Evolutionary conservation across 2,888 invertebrate species (phyloP), one percentile per base, ranked within the genome.

Genomic region (Anarsia innoxiella): DNA sequence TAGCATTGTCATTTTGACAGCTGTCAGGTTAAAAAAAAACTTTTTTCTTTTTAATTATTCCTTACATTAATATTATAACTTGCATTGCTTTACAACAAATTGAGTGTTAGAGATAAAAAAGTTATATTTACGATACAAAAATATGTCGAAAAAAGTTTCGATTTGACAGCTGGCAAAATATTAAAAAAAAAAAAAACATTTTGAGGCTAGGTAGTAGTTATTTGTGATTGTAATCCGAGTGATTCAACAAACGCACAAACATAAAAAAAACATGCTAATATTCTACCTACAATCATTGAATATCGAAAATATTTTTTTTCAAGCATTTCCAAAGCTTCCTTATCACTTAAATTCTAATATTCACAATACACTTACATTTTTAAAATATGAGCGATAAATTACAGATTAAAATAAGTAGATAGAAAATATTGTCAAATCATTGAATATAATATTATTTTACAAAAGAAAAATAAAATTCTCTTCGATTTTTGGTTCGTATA

Each of bases 1-100:
- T n/a, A n/a, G n/a, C n/a, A n/a, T n/a, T n/a, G n/a, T n/a, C n/a
- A n/a, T n/a, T 19, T 19, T 19, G 19, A 19, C 19, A 19, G 19
- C 3, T 19, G 19, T 19, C 19, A n/a, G n/a, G n/a, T n/a, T n/a
- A n/a, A n/a, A n/a, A n/a, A n/a, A n/a, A n/a, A n/a, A n/a, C n/a
- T n/a, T n/a, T n/a, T n/a, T n/a, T n/a, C n/a, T n/a, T n/a, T n/a
- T n/a, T n/a, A n/a, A n/a, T n/a, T n/a, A n/a, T n/a, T n/a, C n/a
- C n/a, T n/a, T n/a, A n/a, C n/a, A 5, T 46, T 49, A 49, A 51
- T 63, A 58, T 48, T 46, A 56, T 55, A 47, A 62, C 51, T 56
- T 53, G 45, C 37, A 46, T 36, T 33, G 48, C 51, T 41, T 44
- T 19, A 19, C 6, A 5, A 6, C 19, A 19, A 19, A 19, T 5